These are phyloP conservation scores for Pectinophora gossypiella DNA, from an alignment of 1,140 invertebrate genomes.

Conservation along the genomic window DNA sequence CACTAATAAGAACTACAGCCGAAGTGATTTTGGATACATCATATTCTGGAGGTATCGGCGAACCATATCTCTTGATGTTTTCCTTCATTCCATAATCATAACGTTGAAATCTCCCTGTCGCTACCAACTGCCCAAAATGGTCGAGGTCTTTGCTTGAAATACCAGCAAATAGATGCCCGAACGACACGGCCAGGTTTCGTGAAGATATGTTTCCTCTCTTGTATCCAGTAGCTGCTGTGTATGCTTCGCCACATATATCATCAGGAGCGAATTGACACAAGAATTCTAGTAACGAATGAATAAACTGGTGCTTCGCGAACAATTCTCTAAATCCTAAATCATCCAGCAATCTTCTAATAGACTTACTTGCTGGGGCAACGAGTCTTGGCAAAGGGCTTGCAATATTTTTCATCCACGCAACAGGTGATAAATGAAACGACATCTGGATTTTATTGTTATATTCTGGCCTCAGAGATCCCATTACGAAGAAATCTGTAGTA, in stretches of 20 bases:
- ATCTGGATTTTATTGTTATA: conserved; percentile 78
- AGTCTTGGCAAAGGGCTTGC: conserved; percentile 31
- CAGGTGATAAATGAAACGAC: conserved; percentile 79
- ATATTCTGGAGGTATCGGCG: conserved; percentile 75
- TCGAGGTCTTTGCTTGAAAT: conserved; percentile 41
- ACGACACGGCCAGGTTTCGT: conserved; percentile 33
- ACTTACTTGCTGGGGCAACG: conserved; percentile 18
- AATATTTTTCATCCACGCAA: conserved; percentile 65
- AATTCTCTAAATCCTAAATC: conserved; percentile 39
- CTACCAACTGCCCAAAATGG: conserved; percentile 49
- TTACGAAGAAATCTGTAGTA: conserved; percentile 78
- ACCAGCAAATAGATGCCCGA: conserved; percentile 42
- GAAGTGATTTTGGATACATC: conserved; percentile 73
- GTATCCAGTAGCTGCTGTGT: conserved; percentile 38
- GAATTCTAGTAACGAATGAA: conserved; percentile 37
- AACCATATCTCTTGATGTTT: conserved; percentile 75
- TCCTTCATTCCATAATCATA: conserved; percentile 74
- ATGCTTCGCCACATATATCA: conserved; percentile 28
- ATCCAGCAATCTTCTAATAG: conserved; percentile 29
- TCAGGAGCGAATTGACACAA: conserved; percentile 41
- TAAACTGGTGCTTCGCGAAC: conserved; percentile 34
- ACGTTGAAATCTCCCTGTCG: conserved; percentile 56
- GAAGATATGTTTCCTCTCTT: conserved; percentile 28
- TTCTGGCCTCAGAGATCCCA: conserved; percentile 76
- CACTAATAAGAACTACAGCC: conserved; percentile 78